Conservation (phyloP, 2,888 invertebrate species). For the Thumatha senex region DNA sequence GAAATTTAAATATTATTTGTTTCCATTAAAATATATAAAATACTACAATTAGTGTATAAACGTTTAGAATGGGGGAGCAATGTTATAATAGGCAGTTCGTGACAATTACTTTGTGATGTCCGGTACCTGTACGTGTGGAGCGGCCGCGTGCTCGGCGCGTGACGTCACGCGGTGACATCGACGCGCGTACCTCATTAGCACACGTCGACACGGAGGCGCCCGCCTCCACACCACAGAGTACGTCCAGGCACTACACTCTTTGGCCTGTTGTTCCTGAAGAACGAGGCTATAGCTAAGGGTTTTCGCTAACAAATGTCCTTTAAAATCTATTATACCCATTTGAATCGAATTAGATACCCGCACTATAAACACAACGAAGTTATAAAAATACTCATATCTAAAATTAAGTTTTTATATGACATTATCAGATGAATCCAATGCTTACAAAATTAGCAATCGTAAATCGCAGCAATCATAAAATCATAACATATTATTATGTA, state of each 20-base stretch:
- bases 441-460: no score
- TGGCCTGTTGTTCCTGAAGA: conserved; percentile 8
- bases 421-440: no score
- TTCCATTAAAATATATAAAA: no score
- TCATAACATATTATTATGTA: no score
- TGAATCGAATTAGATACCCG: no score
- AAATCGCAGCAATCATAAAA: no score
- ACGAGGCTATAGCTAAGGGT: neutral
- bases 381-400: no score
- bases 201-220: neutral
- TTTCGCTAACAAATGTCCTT: neutral
- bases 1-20: no score
- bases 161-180: conserved; percentile 21
- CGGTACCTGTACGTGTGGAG: neutral
- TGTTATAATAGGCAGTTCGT: conserved; percentile 18
- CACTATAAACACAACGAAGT: no score
- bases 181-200: conserved; percentile 27
- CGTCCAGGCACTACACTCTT: conserved; percentile 6
- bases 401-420: no score
- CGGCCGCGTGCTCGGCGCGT: conserved; percentile 16
- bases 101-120: conserved; percentile 35
- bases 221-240: neutral
- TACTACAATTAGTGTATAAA: no score
- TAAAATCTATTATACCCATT: no score
- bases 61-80: neutral